Evolutionary conservation across 2,113 vertebrate genomes (phyloP), one percentile per base, ranked within the genome.

Genomic region (Seriola rivoliana): DNA sequence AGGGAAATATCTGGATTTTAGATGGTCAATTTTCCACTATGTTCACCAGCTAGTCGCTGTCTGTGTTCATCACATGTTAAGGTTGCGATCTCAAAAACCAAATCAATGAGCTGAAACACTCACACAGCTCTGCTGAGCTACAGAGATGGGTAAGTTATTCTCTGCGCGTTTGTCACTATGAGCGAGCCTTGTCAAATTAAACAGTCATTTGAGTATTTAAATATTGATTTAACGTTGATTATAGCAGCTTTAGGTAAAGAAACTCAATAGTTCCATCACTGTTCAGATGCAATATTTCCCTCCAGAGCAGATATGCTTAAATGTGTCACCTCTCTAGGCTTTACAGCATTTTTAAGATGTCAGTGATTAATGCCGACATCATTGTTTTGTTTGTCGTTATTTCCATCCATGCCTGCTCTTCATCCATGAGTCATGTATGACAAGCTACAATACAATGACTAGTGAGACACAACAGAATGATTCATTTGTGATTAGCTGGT

Each of bases 381-480:
- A 40, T 5, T 57, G 16, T 50, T 82, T 71, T 72, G 36, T 76
- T 76, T 74, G 48, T 42, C 6, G 25, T 17, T 68, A 16, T 67
- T 69, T 75, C n/a, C 62, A 69, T 78, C 71, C 17, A 69, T 23
- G 1, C n/a, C 64, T 67, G 32, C 42, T 23, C 34, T 68, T 82
- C 69, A 71, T 63, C 68, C 14, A 10, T 54, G 60, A 80, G 23
- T 60, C 69, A 78, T 7, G 48, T 44, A 59, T 73, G 57, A 78
- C 48, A 70, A 58, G 52, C 75, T 38, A 58, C 44, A 62, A 55
- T 34, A 71, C 65, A 63, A 5, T 59, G n/a, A 81, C 60, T 14
- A 44, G 65, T 52, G 71, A 63, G 86, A 77, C 67, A 85, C 76
- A 80, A 55, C 62, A 76, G 64, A 82, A 57, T 32, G 70, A 79